These are phyloP conservation scores for Athalia rosae DNA, from an alignment of 2,888 invertebrate genomes.

Conservation along the genomic window DNA sequence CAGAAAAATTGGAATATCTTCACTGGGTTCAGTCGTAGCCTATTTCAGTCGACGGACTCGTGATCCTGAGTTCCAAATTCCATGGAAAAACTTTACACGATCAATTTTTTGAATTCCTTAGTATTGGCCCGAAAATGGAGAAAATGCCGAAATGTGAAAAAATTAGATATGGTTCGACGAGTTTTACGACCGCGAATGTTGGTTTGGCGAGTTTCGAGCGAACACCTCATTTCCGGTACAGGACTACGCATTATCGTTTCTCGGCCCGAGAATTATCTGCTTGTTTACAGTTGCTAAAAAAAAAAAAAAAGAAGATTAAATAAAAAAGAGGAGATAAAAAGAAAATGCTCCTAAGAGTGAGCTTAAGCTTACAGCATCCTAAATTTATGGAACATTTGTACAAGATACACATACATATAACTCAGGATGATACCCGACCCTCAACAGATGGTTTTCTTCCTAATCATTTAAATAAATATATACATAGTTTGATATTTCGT, in stretches of 20 bases:
- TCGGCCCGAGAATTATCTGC: constrained; percentile 55
- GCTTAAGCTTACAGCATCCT: constrained; percentile 46
- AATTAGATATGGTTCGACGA: too few relatives aligned
- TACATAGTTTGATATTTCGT: neutral
- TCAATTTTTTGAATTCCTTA: too few relatives aligned
- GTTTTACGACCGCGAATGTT: too few relatives aligned
- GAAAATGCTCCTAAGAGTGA: constrained; percentile 41
- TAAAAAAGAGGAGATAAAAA: constrained; percentile 30
- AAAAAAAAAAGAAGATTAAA: neutral
- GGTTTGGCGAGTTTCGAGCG: too few relatives aligned
- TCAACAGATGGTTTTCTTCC: constrained; percentile 37
- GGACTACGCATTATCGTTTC: constrained; percentile 42
- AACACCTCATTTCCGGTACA: too few relatives aligned
- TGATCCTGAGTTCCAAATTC: too few relatives aligned
- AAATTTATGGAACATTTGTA: constrained; percentile 57
- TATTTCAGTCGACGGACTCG: too few relatives aligned
- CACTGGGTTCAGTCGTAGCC: too few relatives aligned
- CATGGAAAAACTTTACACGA: too few relatives aligned
- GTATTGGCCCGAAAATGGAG: too few relatives aligned
- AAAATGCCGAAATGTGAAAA: too few relatives aligned
- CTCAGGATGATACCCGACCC: constrained; percentile 43
- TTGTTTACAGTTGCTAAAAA: constrained; percentile 55
- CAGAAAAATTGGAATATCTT: too few relatives aligned
- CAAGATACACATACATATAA: constrained; percentile 54
- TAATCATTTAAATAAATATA: constrained; percentile 48